phyloP scores from a whole-genome alignment of 2,888 invertebrate genomes.

The Escarpia spicata region DNA sequence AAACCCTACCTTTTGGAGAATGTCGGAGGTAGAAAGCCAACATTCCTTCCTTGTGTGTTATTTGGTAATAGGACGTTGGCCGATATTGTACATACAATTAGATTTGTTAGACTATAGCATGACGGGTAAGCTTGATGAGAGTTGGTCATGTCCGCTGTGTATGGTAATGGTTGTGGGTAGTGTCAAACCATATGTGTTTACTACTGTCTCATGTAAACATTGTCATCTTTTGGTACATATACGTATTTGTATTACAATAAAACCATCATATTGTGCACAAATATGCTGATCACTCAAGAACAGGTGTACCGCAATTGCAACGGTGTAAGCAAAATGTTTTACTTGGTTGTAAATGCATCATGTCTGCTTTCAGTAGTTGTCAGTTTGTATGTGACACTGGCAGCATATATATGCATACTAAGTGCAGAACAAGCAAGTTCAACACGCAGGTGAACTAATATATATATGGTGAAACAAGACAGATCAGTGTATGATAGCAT shows the following conservation, averaged over 20 bases:
- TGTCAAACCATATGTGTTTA: background rate
- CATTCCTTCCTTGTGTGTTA: background rate
- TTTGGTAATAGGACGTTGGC: background rate
- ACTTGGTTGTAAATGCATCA: background rate
- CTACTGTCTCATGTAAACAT: background rate
- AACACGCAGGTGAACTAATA: background rate
- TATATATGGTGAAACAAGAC: background rate
- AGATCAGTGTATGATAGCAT: background rate
- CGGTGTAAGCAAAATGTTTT: background rate
- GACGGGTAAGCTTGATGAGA: background rate
- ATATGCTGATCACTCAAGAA: background rate
- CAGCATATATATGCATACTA: too few relatives aligned
- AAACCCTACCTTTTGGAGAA: background rate
- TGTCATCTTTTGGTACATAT: background rate
- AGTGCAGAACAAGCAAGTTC: background rate
- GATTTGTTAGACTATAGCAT: conserved; percentile 9
- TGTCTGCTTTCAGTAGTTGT: background rate
- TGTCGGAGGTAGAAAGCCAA: background rate
- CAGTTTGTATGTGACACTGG: too few relatives aligned
- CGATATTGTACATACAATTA: background rate
- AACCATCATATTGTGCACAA: background rate
- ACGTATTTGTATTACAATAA: background rate
- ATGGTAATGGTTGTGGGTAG: background rate
- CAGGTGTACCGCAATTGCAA: background rate
- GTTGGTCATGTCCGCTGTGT: background rate